Evolutionary conservation across 1,140 invertebrate species (phyloP), one percentile per base, ranked within the genome.

Genomic region (Hylyphantes graminicola): DNA sequence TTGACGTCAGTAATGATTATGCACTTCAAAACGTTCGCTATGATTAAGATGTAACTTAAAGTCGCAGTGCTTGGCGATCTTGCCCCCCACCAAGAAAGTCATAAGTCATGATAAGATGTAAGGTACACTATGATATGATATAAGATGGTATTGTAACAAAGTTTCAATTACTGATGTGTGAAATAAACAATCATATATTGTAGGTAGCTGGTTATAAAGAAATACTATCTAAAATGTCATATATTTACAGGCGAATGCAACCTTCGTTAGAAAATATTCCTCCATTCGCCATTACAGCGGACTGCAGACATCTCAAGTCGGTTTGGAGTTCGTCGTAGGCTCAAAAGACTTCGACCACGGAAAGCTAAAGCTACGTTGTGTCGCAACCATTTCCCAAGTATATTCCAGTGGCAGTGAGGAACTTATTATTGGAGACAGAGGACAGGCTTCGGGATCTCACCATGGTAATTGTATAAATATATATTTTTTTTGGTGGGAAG

Each of bases 391-490:
- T 21, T 75, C 76, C 0, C 85, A 86, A 75, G 86, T 86, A 7
- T 86, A 84, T 35, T 83, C 85, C 17, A 79, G 75, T 70, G 84
- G 80, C 53, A 87, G 86, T 51, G 86, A 87, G 21, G 86, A 87
- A 72, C 85, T 87, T 4, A 82, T 86, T 54, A 86, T 87, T 8
- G 85, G 80, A 35, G 85, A 86, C 51, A 84, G 77, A 72, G 85
- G 85, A 53, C 68, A 78, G 53, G 80, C 77, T 13, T 78, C 77
- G 55, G 85, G 75, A 53, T 78, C 85, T 57, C 77, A 86, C 67
- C 78, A 82, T 48, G 77, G 85, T 86, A 83, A 70, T 51, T 70
- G 17, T 51, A 70, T 70, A 13, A 51, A 10, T 15, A 70, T n/a
- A 53, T 1, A 35, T 35, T 35, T 5, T 35, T 35, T 35, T 35